Evolutionary conservation across 1,140 invertebrate genomes (phyloP), one percentile per base, ranked within the genome.

Genomic region (Aphaenogaster rudis): DNA sequence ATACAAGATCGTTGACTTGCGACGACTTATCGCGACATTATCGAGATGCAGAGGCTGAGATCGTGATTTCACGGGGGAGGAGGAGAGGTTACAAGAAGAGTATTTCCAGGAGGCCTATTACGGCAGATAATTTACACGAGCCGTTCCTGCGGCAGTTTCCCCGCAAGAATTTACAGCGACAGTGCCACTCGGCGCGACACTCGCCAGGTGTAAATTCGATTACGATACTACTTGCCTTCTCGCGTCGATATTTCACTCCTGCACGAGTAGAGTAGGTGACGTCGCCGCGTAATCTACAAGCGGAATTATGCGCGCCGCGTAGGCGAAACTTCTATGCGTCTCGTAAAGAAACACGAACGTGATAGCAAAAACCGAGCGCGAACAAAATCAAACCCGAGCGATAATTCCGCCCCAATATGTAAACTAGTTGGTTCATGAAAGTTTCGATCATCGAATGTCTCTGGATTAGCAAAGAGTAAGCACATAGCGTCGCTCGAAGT

Each of bases 171-270:
- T 84, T 84, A 86, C 82, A 64, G 21, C 71, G 72, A 85, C 71
- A 45, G 82, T 33, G 54, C 52, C 67, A 42, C 28, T 45, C 80
- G 80, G 13, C 61, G 66, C 76, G 66, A 86, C 78, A 61, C 64
- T 82, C 63, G 67, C 52, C 66, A 86, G 86, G 86, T 82, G 78
- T 86, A 86, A 86, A 86, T 86, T 86, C 86, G 78, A 86, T 86
- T 86, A 71, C 66, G 54, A 86, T 86, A 82, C 64, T 80, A 67
- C 63, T 81, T 33, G 57, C 78, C 64, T 86, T 86, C n/a, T 17
- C 76, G 64, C 39, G 45, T 28, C 86, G 79, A 82, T 86, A 86
- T 86, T 71, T 86, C 52, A 82, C 86, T 61, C 42, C 50, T 33
- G 48, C 36, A 21, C 79, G 57, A 45, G 42, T n/a, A 45, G 28